A percentile compares a stretch with the other conserved stretches of the same genome.
These are phyloP conservation scores for Ethmia dodecea DNA, from an alignment of 2,888 invertebrate species.

Conservation along the genomic window DNA sequence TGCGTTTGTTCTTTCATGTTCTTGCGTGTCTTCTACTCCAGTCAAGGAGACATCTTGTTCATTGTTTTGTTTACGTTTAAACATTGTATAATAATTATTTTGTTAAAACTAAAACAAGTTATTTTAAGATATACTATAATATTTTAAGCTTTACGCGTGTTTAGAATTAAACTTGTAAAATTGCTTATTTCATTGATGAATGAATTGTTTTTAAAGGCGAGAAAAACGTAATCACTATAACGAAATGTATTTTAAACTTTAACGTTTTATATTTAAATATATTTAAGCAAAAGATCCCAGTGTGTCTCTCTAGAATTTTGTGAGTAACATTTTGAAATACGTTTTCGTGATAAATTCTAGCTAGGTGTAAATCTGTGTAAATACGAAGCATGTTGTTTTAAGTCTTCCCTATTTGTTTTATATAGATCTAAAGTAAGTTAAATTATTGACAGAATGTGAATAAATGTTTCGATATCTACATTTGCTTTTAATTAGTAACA, in stretches of 20 bases:
- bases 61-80: slow-evolving; percentile 67
- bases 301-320: background rate
- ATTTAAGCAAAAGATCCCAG: background rate
- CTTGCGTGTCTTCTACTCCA: slow-evolving; percentile 55
- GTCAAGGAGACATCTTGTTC: slow-evolving; percentile 52
- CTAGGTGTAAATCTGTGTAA: slow-evolving; percentile 56
- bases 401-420: slow-evolving; percentile 74
- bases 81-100: slow-evolving; percentile 54
- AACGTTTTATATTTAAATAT: background rate
- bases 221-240: background rate
- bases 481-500: slow-evolving; percentile 1
- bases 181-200: background rate
- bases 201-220: background rate
- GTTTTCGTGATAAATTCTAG: background rate
- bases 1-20: slow-evolving; percentile 36
- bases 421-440: slow-evolving; percentile 65
- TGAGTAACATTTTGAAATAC: background rate
- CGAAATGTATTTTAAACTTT: background rate
- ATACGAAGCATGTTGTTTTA: slow-evolving; percentile 60
- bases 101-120: slow-evolving; percentile 44
- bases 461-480: slow-evolving; percentile 65
- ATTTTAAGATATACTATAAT: slow-evolving; percentile 24
- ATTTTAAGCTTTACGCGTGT: slow-evolving; percentile 22
- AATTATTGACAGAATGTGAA: slow-evolving; percentile 72
- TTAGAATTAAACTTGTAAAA: background rate